A percentile compares a stretch with the other conserved stretches of the same genome.
phyloP scores from a whole-genome alignment of 53 echinoderm and acorn worm genomes.

The Astropecten irregularis region DNA sequence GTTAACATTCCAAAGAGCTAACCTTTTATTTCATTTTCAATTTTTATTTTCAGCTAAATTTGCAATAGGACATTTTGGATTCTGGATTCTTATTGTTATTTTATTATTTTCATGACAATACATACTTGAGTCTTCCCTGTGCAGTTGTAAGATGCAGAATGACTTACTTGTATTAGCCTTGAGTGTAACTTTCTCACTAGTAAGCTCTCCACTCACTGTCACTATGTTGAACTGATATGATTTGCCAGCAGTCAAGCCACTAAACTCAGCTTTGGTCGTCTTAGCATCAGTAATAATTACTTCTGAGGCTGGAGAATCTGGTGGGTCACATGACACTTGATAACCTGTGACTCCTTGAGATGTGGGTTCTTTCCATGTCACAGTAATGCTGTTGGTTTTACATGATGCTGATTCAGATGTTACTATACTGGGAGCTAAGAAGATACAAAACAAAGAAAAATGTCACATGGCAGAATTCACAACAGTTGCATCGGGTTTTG shows the following conservation, averaged over 20 bases:
- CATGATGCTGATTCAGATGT: conserved; percentile 59
- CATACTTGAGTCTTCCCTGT: too few species aligned
- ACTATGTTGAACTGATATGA: conserved; percentile 75
- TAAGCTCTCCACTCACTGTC: conserved; percentile 65
- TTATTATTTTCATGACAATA: too few species aligned
- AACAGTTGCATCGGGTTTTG: not conserved
- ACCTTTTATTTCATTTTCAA: too few species aligned
- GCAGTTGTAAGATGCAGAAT: too few species aligned
- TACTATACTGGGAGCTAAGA: conserved; percentile 75
- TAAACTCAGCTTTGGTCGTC: conserved; percentile 70
- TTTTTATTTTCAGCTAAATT: too few species aligned
- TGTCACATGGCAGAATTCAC: too few species aligned
- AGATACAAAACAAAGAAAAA: not conserved
- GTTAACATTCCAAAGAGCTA: too few species aligned
- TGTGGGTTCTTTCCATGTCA: conserved; percentile 80
- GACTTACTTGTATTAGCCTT: conserved; percentile 84
- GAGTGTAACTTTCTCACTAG: conserved; percentile 66
- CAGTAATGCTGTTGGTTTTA: conserved; percentile 65
- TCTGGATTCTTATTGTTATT: too few species aligned
- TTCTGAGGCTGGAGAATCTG: conserved; percentile 73
- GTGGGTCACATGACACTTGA: conserved; percentile 81
- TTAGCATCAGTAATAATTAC: conserved; percentile 74
- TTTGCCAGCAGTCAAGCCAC: conserved; percentile 68
- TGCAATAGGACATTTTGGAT: too few species aligned
- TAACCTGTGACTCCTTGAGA: conserved; percentile 70